Percentiles rank a stretch among this genome's conserved stretches.
Conservation (phyloP, 2,113 vertebrate species). For the Corydoras sp. region DNA sequence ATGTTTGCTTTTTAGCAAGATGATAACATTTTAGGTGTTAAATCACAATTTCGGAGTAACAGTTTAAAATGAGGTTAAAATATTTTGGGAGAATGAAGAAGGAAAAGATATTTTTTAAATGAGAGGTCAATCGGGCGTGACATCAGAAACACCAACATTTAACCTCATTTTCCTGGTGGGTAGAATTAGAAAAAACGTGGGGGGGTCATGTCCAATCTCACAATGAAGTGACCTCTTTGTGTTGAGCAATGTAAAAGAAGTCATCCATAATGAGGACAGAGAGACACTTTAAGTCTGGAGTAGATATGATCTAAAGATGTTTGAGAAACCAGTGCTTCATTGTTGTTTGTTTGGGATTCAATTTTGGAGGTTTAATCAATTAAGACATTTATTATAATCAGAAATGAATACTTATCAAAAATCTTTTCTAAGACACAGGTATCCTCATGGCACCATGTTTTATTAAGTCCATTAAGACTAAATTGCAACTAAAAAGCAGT, state of each 20-base stretch:
- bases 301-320: neutral
- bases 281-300: neutral
- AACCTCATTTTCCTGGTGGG: slow-evolving; percentile 65
- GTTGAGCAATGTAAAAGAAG: neutral
- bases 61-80: slow-evolving; percentile 48
- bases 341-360: too few species aligned
- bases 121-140: slow-evolving; percentile 58
- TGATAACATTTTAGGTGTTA: slow-evolving; percentile 45
- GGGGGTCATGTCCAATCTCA: slow-evolving; percentile 62
- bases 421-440: too few species aligned
- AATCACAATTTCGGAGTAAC: slow-evolving; percentile 54
- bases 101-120: slow-evolving; percentile 63
- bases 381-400: too few species aligned
- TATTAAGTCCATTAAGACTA: too few species aligned
- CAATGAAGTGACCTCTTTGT: slow-evolving; percentile 48
- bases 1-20: slow-evolving; percentile 38
- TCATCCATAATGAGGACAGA: neutral
- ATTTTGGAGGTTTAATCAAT: too few species aligned
- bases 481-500: too few species aligned
- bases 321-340: neutral
- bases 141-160: slow-evolving; percentile 63
- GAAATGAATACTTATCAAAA: too few species aligned
- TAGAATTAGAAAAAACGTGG: slow-evolving; percentile 60
- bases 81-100: slow-evolving; percentile 57
- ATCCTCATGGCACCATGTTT: too few species aligned